Evolutionary conservation across 2,888 invertebrate species (phyloP), one percentile per base, ranked within the genome.

Genomic region (Cryptocephalus primarius): DNA sequence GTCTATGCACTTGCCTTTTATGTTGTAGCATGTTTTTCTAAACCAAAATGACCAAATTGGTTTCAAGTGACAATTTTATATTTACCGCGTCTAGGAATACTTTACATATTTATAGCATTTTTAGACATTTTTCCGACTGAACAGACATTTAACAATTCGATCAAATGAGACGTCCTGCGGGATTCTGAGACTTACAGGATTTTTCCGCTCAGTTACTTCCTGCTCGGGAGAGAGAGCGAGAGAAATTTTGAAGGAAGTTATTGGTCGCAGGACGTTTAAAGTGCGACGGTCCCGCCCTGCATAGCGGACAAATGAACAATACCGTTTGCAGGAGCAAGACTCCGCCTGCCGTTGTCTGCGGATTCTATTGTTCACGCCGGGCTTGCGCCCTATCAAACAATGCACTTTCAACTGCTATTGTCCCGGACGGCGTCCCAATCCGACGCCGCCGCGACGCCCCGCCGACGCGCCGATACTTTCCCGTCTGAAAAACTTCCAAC

Each of bases 281-380:
- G 22, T 32, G 44, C 32, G 38, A 34, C 53, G 59, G 55, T 22
- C 56, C 60, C 63, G 57, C 63, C 62, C 60, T 59, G 61, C 56
- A 60, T 55, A 55, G 55, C 61, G 60, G 63, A 65, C 66, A 67
- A 67, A 67, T 66, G 67, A 67, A 67, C 67, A 67, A 67, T 67
- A 66, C 66, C 59, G 66, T 62, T 62, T 59, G 60, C 56, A 54
- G 58, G 60, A 22, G 22, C 6, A 6, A 63, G 60, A 59, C 67
- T 59, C 60, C 66, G 66, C 67, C 67, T 61, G 64, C 64, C 48
- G 65, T 67, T 67, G 67, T 67, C 64, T 64, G 64, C 61, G 55
- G 55, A 56, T 57, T 63, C 64, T 65, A 66, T 67, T 66, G 66
- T 67, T 66, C 60, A 60, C 58, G 61, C 60, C 54, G 67, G 61